phyloP scores from a whole-genome alignment of 2,888 invertebrate species.

The Amphipoea oculea region DNA sequence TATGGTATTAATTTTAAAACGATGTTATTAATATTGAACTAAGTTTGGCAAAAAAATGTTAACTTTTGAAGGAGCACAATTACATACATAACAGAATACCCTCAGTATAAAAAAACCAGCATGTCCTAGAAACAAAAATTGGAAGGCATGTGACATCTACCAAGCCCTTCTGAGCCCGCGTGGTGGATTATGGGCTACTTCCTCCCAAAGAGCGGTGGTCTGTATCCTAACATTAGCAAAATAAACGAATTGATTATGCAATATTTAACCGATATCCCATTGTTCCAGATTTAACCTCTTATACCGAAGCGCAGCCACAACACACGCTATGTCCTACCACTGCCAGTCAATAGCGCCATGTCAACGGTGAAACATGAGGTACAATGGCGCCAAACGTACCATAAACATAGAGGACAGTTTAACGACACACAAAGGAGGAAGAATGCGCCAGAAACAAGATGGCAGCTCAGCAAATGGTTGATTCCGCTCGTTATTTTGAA shows the following conservation, averaged over 20 bases:
- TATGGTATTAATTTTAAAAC: too few relatives aligned
- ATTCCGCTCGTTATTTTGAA: conserved; percentile 83
- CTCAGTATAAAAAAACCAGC: too few relatives aligned
- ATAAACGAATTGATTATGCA: not conserved
- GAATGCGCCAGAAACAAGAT: conserved; percentile 72
- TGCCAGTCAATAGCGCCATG: conserved; percentile 77
- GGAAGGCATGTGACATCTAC: too few relatives aligned
- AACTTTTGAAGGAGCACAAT: too few relatives aligned
- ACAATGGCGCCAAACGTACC: conserved; percentile 62
- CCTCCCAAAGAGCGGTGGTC: too few relatives aligned
- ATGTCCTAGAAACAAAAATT: too few relatives aligned
- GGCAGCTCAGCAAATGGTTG: conserved; percentile 77
- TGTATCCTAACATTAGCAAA: too few relatives aligned
- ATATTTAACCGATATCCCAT: conserved; percentile 1
- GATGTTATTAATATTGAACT: too few relatives aligned
- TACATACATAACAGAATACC: too few relatives aligned
- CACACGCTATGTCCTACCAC: conserved; percentile 83
- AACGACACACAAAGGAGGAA: conserved; percentile 58
- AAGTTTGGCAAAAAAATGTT: too few relatives aligned
- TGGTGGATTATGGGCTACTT: too few relatives aligned
- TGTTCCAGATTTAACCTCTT: conserved; percentile 63
- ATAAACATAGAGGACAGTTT: conserved; percentile 54
- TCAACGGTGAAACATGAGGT: conserved; percentile 81
- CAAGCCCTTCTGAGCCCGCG: too few relatives aligned
- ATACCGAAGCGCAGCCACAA: conserved; percentile 58